Base-by-base conservation (phyloP, 2,888 invertebrate genomes). In the Nemotelus nigrinus region DNA sequence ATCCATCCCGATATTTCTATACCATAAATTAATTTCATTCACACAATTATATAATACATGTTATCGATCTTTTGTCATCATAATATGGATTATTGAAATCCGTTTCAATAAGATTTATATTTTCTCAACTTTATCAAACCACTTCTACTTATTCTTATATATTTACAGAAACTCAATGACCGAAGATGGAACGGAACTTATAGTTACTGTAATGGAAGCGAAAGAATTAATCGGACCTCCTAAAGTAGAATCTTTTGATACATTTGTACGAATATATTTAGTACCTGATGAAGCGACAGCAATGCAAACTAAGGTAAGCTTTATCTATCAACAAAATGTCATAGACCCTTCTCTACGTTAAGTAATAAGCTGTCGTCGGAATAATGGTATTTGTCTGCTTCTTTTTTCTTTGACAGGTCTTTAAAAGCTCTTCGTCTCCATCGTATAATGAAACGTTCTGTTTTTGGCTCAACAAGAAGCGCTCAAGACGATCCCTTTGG, bases 401-500 rank as follows among this genome's bases (percentile, higher is more conserved):
- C 10, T 72, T 44, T 25, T 25, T 25, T 67, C 8, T 76, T 57
- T 68, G 44, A 25, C 79, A 87, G 87, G 85, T 94, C 64, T 93
- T 93, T 82, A 89, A 91, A 81, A 89, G 90, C 80, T 91, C 92
- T 2, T 89, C 90, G 78, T 92, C 92, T 80, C 94, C 94, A 0
- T 91, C 92, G 79, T 95, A 92, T 85, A 93, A 94, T 83, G 94
- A 95, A 84, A 90, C 93, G 78, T 94, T 94, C 84, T 88, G 92
- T 80, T 94, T 91, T 81, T 88, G 89, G 79, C 86, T 93, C 81
- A 91, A 90, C 58, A 88, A 89, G 60, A 91, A 92, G 79, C 88
- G 91, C 72, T 87, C 89, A 41, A 88, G 89, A 60, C 88, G 91
- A 80, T 89, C 90, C 0, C 86, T 93, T 10, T 90, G 91, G 85